These are phyloP conservation scores for Actias luna DNA, from an alignment of 2,888 invertebrate species.

Conservation along the genomic window DNA sequence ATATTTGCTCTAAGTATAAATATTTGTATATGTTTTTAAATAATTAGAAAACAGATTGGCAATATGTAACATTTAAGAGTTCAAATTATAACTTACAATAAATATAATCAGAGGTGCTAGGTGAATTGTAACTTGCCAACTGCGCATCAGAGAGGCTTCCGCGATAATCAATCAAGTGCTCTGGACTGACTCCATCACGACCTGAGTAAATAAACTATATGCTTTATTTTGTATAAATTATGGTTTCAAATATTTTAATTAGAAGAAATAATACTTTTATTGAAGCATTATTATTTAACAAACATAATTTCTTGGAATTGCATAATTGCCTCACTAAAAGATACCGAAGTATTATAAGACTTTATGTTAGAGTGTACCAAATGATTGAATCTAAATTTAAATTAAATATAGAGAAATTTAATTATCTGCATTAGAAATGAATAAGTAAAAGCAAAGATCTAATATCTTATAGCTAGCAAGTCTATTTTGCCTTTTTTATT, in stretches of 20 bases:
- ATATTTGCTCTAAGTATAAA: too few species aligned
- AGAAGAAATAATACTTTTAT: background rate
- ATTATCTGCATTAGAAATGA: too few species aligned
- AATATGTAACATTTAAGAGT: background rate
- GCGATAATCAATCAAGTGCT: constrained; percentile 69
- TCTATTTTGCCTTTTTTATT: too few species aligned
- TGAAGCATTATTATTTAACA: background rate
- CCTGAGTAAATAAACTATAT: constrained; percentile 39
- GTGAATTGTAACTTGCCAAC: constrained; percentile 50
- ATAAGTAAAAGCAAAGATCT: too few species aligned
- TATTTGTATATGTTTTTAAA: background rate
- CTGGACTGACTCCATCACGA: constrained; percentile 65
- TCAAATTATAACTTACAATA: constrained; percentile 51
- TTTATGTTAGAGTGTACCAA: too few species aligned
- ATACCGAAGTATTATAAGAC: too few species aligned
- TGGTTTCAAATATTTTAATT: background rate
- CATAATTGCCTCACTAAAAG: too few species aligned
- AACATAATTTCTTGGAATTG: too few species aligned
- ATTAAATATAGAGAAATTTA: too few species aligned
- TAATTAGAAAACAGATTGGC: background rate
- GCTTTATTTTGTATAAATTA: background rate
- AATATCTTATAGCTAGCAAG: too few species aligned
- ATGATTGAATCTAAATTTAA: too few species aligned
- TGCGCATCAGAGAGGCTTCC: constrained; percentile 52
- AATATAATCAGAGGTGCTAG: constrained; percentile 50